These are phyloP conservation scores for Aphaenogaster floridana DNA, from an alignment of 1,140 invertebrate species.

Conservation along the genomic window DNA sequence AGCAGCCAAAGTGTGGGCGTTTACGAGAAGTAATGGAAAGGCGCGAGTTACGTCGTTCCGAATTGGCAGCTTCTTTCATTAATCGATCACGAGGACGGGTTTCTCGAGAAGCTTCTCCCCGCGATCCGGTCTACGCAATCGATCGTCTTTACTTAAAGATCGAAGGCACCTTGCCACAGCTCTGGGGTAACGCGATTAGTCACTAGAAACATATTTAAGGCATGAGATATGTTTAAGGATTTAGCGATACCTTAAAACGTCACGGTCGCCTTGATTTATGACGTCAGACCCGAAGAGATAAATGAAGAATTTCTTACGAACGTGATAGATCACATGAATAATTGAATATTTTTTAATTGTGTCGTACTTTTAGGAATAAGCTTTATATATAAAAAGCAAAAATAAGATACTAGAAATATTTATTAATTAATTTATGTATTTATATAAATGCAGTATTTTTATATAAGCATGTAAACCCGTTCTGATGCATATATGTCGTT, in stretches of 20 bases:
- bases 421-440: background rate
- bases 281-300: background rate
- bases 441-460: background rate
- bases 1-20: slow-evolving; percentile 70
- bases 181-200: slow-evolving; percentile 17
- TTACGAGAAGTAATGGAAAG: slow-evolving; percentile 73
- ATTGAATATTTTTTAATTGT: background rate
- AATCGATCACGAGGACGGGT: slow-evolving; percentile 26
- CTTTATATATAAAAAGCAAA: background rate
- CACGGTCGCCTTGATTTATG: background rate
- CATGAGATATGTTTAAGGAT: background rate
- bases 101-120: slow-evolving; percentile 16
- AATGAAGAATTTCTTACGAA: background rate
- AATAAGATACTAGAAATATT: background rate
- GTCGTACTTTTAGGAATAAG: background rate
- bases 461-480: background rate
- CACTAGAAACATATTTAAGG: slow-evolving; percentile 17
- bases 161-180: background rate
- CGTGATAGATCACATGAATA: background rate
- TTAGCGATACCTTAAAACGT: background rate
- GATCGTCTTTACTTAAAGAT: slow-evolving; percentile 31
- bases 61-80: slow-evolving; percentile 66
- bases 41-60: slow-evolving; percentile 58
- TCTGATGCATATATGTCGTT: background rate
- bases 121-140: background rate